Percentiles rank a stretch among this genome's conserved stretches.
Conservation (phyloP, 2,888 invertebrate genomes). For the Nephrotoma flavescens region DNA sequence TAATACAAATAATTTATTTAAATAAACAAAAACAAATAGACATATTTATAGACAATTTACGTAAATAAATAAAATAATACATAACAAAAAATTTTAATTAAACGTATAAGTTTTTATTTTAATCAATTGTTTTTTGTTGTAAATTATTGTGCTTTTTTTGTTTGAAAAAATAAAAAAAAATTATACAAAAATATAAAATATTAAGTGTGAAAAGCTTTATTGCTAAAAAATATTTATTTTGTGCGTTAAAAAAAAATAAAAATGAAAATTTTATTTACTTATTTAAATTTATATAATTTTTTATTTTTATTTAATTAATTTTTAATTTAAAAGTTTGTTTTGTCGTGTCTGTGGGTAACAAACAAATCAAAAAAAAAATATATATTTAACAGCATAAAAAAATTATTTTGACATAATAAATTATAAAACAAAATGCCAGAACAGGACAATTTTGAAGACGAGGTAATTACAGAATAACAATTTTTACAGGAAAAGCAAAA, state of each 20-base stretch:
- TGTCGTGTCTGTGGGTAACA: neutral
- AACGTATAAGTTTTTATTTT: neutral
- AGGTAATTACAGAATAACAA: slow-evolving; percentile 21
- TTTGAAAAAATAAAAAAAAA: neutral
- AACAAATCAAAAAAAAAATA: neutral
- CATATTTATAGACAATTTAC: neutral
- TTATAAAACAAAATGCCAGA: slow-evolving; percentile 23
- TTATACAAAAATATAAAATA: neutral
- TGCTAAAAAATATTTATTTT: neutral
- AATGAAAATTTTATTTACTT: neutral
- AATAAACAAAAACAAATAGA: neutral
- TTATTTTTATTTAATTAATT: neutral
- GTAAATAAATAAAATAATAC: neutral
- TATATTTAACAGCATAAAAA: neutral
- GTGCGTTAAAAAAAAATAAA: neutral
- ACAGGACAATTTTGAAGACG: slow-evolving; percentile 33
- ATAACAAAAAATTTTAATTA: neutral
- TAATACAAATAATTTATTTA: neutral
- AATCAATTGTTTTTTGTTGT: neutral
- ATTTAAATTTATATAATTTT: neutral
- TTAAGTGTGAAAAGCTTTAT: neutral
- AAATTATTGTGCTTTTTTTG: neutral
- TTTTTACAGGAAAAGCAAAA: neutral
- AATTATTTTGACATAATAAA: neutral
- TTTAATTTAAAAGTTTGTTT: neutral